Conservation (phyloP, 2,113 vertebrate genomes). For the Miniopterus natalensis region DNA sequence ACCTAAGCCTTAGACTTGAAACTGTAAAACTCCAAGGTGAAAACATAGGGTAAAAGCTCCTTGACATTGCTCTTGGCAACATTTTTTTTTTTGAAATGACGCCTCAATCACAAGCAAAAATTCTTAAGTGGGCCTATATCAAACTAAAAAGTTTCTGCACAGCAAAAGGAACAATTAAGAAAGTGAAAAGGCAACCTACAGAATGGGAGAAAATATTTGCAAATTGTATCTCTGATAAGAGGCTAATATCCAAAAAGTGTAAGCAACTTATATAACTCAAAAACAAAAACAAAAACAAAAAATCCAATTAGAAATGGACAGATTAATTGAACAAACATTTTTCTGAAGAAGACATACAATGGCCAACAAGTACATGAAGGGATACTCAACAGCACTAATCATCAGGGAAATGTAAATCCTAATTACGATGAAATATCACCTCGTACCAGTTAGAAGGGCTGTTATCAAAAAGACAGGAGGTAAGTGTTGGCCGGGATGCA, state of each 20-base stretch:
- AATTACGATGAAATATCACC: not conserved
- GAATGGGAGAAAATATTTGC: not conserved
- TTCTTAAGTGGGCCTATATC: not conserved
- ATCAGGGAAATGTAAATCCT: not conserved
- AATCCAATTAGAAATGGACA: not conserved
- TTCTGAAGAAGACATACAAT: not conserved
- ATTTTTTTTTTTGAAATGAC: not conserved
- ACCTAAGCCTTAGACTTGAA: not conserved
- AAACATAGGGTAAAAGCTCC: not conserved
- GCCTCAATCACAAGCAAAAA: not conserved
- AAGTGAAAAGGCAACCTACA: not conserved
- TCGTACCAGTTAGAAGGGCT: not conserved
- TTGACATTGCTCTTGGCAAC: not conserved
- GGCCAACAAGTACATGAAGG: not conserved
- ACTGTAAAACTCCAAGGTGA: not conserved
- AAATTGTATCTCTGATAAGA: not conserved
- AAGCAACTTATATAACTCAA: not conserved
- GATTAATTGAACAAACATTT: not conserved
- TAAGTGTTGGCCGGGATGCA: not conserved
- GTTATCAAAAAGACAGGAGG: not conserved
- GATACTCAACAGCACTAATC: not conserved
- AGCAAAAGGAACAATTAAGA: not conserved
- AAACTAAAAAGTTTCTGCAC: not conserved
- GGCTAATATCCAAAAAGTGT: not conserved
- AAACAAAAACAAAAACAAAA: not conserved